These are phyloP conservation scores for Bursaphelenchus okinawaensis DNA, from an alignment of 2,888 invertebrate species.

Conservation along the genomic window DNA sequence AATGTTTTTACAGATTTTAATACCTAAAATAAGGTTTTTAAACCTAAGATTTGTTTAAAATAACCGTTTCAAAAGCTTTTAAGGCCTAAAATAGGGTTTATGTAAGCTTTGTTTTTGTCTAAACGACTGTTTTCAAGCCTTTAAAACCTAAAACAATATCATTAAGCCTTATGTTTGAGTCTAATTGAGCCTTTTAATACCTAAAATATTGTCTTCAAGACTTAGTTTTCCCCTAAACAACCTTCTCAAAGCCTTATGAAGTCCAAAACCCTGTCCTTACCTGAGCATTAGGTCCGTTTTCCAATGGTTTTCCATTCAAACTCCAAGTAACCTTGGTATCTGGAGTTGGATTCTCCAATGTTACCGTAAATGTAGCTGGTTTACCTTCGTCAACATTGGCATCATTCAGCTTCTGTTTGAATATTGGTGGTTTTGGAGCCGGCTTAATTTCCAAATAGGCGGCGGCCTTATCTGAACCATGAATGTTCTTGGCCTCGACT, in stretches of 20 bases:
- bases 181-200: too few relatives aligned
- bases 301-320: conserved; percentile 41
- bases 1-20: too few relatives aligned
- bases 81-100: neutral
- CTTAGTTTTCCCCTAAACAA: too few relatives aligned
- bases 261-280: too few relatives aligned
- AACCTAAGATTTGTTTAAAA: neutral
- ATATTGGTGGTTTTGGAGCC: conserved; percentile 67
- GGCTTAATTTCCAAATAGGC: conserved; percentile 53
- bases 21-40: neutral
- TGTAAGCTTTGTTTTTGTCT: too few relatives aligned
- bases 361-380: conserved; percentile 25
- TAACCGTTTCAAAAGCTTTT: neutral
- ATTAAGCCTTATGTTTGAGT: too few relatives aligned
- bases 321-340: conserved; percentile 42
- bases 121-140: too few relatives aligned
- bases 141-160: too few relatives aligned
- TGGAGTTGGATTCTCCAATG: conserved; percentile 33
- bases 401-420: conserved; percentile 75
- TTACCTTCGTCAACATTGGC: conserved; percentile 78
- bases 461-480: conserved; percentile 35
- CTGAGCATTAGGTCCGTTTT: conserved; percentile 27
- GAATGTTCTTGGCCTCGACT: conserved; percentile 42
- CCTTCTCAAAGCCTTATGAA: too few relatives aligned
- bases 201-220: too few relatives aligned